Base-by-base conservation (phyloP, 2,113 vertebrate genomes). In the Corvus moneduloides region DNA sequence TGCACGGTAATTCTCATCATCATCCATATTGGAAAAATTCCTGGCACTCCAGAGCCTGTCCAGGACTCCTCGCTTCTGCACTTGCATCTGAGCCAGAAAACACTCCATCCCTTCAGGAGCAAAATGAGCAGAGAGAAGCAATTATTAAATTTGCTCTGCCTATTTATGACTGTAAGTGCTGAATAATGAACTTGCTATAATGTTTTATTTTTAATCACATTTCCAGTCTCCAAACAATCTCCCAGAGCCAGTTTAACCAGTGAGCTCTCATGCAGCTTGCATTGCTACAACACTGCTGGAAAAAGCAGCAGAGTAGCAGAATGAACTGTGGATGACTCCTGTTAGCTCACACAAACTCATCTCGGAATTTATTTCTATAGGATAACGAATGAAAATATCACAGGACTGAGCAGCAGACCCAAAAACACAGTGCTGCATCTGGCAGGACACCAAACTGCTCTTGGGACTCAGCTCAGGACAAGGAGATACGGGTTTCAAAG, bases 41-140 rank as follows among this genome's bases (percentile, higher is more conserved):
- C 99, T 98, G 77, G 99, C 99, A 35, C 98, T 99, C 48, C 99
- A 99, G 30, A 99, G 97, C 92, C 99, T 98, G 96, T 99, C 99
- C 94, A 99, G 86, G 95, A 99, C 98, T 87, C 99, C 99, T 33
- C 96, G 98, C 97, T 98, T 99, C 93, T 99, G 99, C 43, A 98
- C 98, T 17, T 98, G 97, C 98, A 99, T 98, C 93, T 99, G 99
- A 6, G 98, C 98, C 81, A 99, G 97, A 94, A 99, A 99, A 89
- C 99, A 99, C 91, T 98, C 98, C 15, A 98, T 98, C 37, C 99
- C 99, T 99, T 92, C 5, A 58, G 46, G 27, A 54, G 84, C 78
- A 94, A 62, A 44, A 33, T 79, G 22, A 82, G 26, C 95, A 76
- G 39, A 63, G 92, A 90, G 61, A 73, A 83, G 41, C 69, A 75